These are phyloP conservation scores for Amblyteles armatorius DNA, from an alignment of 2,888 invertebrate genomes.

Conservation along the genomic window DNA sequence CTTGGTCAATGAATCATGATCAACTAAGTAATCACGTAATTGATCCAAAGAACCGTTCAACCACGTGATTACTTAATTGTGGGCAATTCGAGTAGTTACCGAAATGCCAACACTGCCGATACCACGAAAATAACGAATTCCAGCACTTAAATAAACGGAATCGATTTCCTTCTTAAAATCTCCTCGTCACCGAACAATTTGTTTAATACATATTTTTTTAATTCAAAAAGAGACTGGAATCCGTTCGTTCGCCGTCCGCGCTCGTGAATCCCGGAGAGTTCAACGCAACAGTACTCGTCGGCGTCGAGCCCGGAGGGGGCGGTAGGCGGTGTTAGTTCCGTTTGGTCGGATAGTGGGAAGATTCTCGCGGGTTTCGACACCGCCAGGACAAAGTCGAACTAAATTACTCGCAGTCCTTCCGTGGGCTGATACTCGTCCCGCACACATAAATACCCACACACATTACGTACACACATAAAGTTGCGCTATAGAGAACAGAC, in stretches of 20 bases:
- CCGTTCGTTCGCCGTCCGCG: not conserved
- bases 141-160: not conserved
- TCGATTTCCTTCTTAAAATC: not conserved
- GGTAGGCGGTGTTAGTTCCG: conserved; percentile 16
- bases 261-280: conserved; percentile 53
- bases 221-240: not conserved
- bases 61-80: too few relatives aligned
- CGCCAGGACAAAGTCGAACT: conserved; percentile 29
- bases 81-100: too few relatives aligned
- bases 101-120: too few relatives aligned
- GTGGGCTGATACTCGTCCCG: not conserved
- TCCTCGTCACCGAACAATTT: too few relatives aligned
- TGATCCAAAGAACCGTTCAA: too few relatives aligned
- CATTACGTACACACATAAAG: conserved; percentile 4
- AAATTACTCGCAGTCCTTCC: conserved; percentile 7
- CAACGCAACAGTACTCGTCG: conserved; percentile 50
- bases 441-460: not conserved
- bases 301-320: conserved; percentile 20
- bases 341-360: conserved; percentile 2
- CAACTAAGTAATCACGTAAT: too few relatives aligned
- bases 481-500: conserved; percentile 75
- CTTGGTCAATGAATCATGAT: too few relatives aligned
- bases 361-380: conserved; percentile 18
- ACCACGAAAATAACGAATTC: too few relatives aligned
- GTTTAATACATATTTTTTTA: too few relatives aligned